Base-by-base conservation (phyloP, 2,113 vertebrate genomes). In the Siniperca chuatsi region DNA sequence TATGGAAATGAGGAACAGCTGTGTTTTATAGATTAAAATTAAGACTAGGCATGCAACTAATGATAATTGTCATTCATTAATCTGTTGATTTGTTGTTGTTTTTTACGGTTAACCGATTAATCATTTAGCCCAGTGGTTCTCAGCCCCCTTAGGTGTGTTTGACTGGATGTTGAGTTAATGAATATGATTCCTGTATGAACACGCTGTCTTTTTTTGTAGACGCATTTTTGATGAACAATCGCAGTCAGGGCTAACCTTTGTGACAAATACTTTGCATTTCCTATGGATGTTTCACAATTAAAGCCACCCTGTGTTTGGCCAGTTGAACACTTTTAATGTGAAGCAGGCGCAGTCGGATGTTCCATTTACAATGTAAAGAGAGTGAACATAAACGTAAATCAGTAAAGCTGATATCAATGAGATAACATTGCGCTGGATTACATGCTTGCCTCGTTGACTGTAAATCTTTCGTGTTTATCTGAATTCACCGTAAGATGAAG, bases 1-100 rank as follows among this genome's bases (percentile, higher is more conserved):
- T 12, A 42, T 74, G 78, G 33, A 66, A 74, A 75, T 58, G 25
- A 77, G 70, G 37, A 78, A 44, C 18, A 8, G 8, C 21, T 33
- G 1, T 67, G 29, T 67, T 66, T 76, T 79, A 82, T 82, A 86
- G 15, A 86, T 74, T 78, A 25, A 60, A 78, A 69, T 62, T 5
- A 61, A 40, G 37, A 62, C n/a, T 1, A 21, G 0, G 13, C 2
- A 54, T 69, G 25, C 48, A 79, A 74, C n/a, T 20, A 58, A 40
- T 44, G 20, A 16, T 42, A 1, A 16, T 60, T 69, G 54, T n/a
- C 16, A 66, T 70, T 44, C 6, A 72, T 73, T 68, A 4, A 61
- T 55, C 7, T 54, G 10, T 48, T 58, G 2, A 33, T 68, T 57
- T 15, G 69, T 70, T 42, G 4, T 2, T 46, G 3, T 12, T 57